A percentile compares a stretch with the other conserved stretches of the same genome.
phyloP scores from a whole-genome alignment of 2,797 vertebrate genomes.

The Coregonus suidteri region DNA sequence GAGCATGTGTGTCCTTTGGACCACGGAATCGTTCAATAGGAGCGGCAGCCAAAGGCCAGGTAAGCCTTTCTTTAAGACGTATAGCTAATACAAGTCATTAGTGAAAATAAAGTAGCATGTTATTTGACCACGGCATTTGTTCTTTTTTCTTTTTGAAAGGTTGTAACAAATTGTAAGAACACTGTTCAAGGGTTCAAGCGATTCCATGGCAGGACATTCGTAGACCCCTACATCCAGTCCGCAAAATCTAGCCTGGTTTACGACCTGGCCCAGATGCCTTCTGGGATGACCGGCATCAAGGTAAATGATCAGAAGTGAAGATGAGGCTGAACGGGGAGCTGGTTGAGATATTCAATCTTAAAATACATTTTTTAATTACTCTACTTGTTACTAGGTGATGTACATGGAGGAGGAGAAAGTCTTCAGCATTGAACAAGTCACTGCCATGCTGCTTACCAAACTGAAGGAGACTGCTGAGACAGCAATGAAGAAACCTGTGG shows the following conservation, averaged over 20 bases:
- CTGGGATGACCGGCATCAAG: constrained; percentile 90
- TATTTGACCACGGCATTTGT: neutral
- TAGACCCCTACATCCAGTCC: constrained; percentile 88
- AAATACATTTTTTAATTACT: neutral
- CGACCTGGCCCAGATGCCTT: constrained; percentile 88
- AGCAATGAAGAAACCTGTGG: constrained; percentile 93
- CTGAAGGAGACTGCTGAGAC: constrained; percentile 95
- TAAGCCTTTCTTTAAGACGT: constrained; percentile 48
- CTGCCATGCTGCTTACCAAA: constrained; percentile 95
- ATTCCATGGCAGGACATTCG: constrained; percentile 93
- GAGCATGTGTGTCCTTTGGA: constrained; percentile 92
- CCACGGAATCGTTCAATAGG: constrained; percentile 92
- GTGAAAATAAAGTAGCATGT: neutral
- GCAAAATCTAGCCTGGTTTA: constrained; percentile 87
- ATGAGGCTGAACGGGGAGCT: neutral
- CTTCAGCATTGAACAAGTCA: constrained; percentile 90
- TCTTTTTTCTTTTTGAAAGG: constrained; percentile 64
- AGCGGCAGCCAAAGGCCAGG: constrained; percentile 96
- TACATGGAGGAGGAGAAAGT: constrained; percentile 92
- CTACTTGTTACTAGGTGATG: constrained; percentile 76
- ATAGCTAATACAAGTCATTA: neutral
- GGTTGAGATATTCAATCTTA: neutral
- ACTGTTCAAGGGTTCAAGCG: constrained; percentile 96
- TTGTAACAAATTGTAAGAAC: constrained; percentile 97
- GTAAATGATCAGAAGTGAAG: constrained; percentile 59